Conservation (phyloP, 1,140 invertebrate species). For the Ditylenchus dipsaci region DNA sequence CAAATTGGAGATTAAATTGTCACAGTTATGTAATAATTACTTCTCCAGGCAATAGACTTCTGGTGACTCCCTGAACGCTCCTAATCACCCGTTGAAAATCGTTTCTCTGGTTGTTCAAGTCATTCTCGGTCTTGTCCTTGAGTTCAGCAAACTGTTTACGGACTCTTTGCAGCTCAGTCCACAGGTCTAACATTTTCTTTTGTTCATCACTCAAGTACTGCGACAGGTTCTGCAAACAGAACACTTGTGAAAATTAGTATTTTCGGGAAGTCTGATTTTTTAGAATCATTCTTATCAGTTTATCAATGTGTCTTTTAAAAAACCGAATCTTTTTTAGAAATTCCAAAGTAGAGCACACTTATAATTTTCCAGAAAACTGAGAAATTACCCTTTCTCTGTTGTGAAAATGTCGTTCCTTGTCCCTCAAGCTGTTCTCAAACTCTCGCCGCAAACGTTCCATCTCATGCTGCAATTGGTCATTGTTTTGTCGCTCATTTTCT, state of each 20-base stretch:
- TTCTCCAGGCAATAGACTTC: constrained; percentile 13
- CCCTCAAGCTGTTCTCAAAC: constrained; percentile 50
- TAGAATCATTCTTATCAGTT: not conserved
- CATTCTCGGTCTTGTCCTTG: constrained; percentile 47
- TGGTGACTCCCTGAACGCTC: constrained; percentile 39
- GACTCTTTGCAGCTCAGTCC: constrained; percentile 56
- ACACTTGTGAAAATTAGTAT: not conserved
- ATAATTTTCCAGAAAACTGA: too few species aligned
- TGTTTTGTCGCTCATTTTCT: constrained; percentile 49
- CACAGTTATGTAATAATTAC: not conserved
- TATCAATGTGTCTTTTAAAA: too few species aligned
- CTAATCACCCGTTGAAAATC: constrained; percentile 52
- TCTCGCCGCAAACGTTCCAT: constrained; percentile 49
- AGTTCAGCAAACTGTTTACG: constrained; percentile 54
- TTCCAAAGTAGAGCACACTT: too few species aligned
- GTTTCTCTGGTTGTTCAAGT: constrained; percentile 39
- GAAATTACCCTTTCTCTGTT: constrained; percentile 43
- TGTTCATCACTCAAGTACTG: constrained; percentile 58
- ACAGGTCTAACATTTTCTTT: constrained; percentile 57
- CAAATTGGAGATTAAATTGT: too few species aligned
- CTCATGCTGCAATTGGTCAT: constrained; percentile 50
- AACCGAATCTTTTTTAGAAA: too few species aligned
- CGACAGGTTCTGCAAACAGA: constrained; percentile 48
- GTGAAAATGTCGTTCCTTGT: constrained; percentile 51
- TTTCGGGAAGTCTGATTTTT: not conserved